Base-by-base conservation (phyloP, 2,797 vertebrate genomes). In the Chiroxiphia lanceolata region DNA sequence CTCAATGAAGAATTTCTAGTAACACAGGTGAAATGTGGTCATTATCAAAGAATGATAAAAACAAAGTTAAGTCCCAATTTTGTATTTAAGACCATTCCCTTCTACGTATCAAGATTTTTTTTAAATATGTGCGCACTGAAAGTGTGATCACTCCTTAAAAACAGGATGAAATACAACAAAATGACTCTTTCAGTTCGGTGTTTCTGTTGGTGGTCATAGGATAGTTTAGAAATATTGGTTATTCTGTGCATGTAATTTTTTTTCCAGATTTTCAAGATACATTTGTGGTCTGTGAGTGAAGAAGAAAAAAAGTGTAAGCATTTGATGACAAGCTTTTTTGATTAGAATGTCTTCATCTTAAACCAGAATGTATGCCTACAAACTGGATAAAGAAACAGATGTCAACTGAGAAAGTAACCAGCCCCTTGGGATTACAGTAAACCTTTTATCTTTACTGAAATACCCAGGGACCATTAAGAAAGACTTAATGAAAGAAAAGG, bases 381-480 rank as follows among this genome's bases (percentile, higher is more conserved):
- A 96, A 96, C 18, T 83, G 87, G 86, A 95, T 88, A 92, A 96
- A 95, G 92, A 94, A 97, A 97, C 72, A 59, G 69, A 86, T 47
- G 71, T 87, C 92, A 97, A 95, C 84, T 68, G 65, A 95, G 64
- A 93, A 96, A 95, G 82, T 92, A 95, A 94, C n/a, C 75, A 95
- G 59, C 11, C 40, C 76, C 70, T 91, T 89, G 78, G 82, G 70
- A 90, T 69, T 86, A 88, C 29, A 88, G 69, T 47, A 96, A 97
- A 95, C 85, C 95, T 83, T 96, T 96, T 4, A 88, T 57, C 47
- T 78, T 77, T 96, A 95, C 82, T 91, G 94, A 97, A 96, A 97
- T 31, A 95, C 51, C 34, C 64, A 61, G 78, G 87, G 68, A 96
- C 90, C 80, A 76, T 60, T 79, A 95, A 88, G 72, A 60, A 90